Evolutionary conservation across 2,888 invertebrate species (phyloP).

Genomic region (Drosophila greeni): DNA sequence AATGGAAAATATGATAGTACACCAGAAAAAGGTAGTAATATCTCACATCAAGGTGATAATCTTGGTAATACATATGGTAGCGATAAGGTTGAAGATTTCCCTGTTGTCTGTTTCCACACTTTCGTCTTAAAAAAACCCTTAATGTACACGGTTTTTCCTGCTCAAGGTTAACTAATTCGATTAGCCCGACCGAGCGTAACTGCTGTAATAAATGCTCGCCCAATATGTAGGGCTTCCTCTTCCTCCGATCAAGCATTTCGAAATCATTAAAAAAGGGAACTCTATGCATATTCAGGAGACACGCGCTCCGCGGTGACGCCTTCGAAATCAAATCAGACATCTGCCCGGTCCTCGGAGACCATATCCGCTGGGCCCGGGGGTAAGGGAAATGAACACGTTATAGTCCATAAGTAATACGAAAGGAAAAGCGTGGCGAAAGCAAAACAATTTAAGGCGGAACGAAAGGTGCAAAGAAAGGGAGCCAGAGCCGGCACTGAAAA

Average conservation of each 20-base stretch:
- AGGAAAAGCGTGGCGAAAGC: conserved; percentile 63
- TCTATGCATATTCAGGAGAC: conserved; percentile 10
- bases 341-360: conserved; percentile 1
- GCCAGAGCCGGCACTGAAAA: conserved; percentile 22
- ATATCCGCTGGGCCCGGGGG: not conserved
- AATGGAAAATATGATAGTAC: not conserved
- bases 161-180: conserved; percentile 6
- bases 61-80: not conserved
- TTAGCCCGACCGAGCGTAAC: conserved; percentile 1
- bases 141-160: not conserved
- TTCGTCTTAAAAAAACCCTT: not conserved
- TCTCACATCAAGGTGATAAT: not conserved
- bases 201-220: conserved; percentile 2
- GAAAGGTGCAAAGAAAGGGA: conserved; percentile 52
- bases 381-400: conserved; percentile 8
- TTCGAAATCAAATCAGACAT: conserved; percentile 53
- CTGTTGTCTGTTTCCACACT: not conserved
- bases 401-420: conserved; percentile 53
- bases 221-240: not conserved
- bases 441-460: conserved; percentile 66
- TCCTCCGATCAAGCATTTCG: conserved; percentile 2
- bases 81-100: not conserved
- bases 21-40: not conserved
- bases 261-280: conserved; percentile 13
- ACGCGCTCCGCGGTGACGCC: conserved; percentile 13